Evolutionary conservation across 2,113 vertebrate species (phyloP), one percentile per base, ranked within the genome.

Genomic region (Megaceryle maxima): DNA sequence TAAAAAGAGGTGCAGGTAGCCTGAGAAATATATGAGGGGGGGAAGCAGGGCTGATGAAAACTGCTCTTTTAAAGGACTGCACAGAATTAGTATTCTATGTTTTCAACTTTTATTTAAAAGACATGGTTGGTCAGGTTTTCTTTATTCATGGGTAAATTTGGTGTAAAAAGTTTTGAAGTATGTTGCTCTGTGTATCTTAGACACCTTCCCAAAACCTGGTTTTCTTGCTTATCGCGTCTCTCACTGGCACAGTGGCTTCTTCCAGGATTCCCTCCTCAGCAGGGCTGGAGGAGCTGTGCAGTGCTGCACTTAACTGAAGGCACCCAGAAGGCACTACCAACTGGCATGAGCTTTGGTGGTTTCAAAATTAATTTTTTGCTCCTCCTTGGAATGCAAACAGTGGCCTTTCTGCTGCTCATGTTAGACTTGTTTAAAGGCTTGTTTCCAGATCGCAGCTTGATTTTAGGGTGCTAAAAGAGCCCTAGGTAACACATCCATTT

Each of bases 401-500:
- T 37, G 17, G 63, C 50, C 73, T 85, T 94, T 77, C 44, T 78
- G n/a, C 48, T 78, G 35, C 28, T 67, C 7, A 0, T 5, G 3
- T 26, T 66, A 39, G 25, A 78, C 35, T 22, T 88, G 37, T 90
- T 85, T 50, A 66, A 90, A 63, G 22, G 50, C 37, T 67, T 83
- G 17, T 77, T 88, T 86, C 43, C 12, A 12, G 25, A 50, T 69
- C 31, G 57, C 12, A 46, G 13, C 44, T 68, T 79, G 29, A 82
- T 79, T 85, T 82, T 46, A 80, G 67, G 25, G 55, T 64, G 73
- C 33, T 66, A 46, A 56, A 59, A 88, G 26, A 87, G 41, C 21
- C 24, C 35, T 76, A 35, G 25, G 33, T 51, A 46, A 37, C 15
- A 69, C 48, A 11, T 50, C 51, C 0, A 0, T 2, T 20, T 83